These are phyloP conservation scores for Rhopalosiphum padi DNA, from an alignment of 1,140 invertebrate genomes.

Conservation along the genomic window DNA sequence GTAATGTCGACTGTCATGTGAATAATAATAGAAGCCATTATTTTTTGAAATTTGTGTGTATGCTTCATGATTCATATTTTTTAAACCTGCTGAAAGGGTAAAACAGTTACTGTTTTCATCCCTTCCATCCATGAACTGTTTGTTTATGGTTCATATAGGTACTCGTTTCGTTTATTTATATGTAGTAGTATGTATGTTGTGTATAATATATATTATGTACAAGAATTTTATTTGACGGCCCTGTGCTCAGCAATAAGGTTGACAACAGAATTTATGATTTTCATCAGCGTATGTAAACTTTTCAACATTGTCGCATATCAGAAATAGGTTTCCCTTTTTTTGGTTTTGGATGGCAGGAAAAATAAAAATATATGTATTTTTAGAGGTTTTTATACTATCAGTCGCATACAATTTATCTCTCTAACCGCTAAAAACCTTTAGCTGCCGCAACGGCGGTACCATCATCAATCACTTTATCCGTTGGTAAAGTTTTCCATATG, in stretches of 20 bases:
- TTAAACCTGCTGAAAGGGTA: neutral
- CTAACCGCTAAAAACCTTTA: constrained; percentile 51
- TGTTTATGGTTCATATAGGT: constrained; percentile 40
- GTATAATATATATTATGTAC: neutral
- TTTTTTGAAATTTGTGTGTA: constrained; percentile 17
- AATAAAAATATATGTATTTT: constrained; percentile 51
- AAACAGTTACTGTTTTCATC: neutral
- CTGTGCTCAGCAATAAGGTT: neutral
- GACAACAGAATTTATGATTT: constrained; percentile 49
- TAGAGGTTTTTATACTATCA: constrained; percentile 53
- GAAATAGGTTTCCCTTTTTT: constrained; percentile 42
- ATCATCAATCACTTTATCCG: constrained; percentile 56
- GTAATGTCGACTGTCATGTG: neutral
- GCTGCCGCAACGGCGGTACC: constrained; percentile 8
- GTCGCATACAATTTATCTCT: constrained; percentile 50
- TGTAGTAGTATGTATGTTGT: neutral
- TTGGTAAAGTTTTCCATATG: constrained; percentile 53
- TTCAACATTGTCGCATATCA: constrained; percentile 38
- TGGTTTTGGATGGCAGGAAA: neutral
- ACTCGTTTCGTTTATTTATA: constrained; percentile 30
- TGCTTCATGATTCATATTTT: neutral
- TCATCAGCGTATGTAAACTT: constrained; percentile 52
- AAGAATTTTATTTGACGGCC: neutral
- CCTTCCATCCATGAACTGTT: neutral
- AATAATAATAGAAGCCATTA: neutral